Conservation (phyloP, 2,797 vertebrate genomes). For the Brotula barbata region DNA sequence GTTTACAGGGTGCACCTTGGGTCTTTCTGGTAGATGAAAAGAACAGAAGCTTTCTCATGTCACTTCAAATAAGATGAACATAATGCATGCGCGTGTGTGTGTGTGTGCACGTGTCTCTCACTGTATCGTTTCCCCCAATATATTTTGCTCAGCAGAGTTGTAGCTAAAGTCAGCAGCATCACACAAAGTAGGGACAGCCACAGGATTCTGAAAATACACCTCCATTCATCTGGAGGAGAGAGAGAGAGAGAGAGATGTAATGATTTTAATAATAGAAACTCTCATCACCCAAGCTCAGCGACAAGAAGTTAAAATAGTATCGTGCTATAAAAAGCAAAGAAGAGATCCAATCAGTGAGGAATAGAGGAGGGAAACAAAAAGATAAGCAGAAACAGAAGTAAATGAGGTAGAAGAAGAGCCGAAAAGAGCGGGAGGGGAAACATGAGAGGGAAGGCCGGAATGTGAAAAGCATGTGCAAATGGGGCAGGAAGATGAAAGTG, state of each 20-base stretch:
- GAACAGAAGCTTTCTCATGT: conserved; percentile 10
- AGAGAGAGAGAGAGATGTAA: conserved; percentile 2
- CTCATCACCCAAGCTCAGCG: no score
- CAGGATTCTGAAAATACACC: conserved; percentile 67
- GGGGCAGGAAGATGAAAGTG: conserved; percentile 8
- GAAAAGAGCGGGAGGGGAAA: neutral
- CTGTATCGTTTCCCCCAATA: conserved; percentile 36
- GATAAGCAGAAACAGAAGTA: neutral
- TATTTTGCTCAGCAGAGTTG: conserved; percentile 66
- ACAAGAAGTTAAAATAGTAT: no score
- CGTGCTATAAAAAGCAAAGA: no score
- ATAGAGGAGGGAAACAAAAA: neutral
- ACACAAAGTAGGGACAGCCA: conserved; percentile 82
- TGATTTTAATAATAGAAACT: neutral
- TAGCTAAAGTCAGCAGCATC: conserved; percentile 75
- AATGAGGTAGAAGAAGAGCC: neutral
- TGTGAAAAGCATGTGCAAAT: conserved; percentile 3
- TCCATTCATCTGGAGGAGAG: conserved; percentile 70
- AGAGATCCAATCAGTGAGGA: neutral
- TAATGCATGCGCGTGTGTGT: neutral
- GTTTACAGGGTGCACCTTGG: neutral
- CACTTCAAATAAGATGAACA: neutral
- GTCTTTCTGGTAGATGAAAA: conserved; percentile 40
- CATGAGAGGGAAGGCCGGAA: neutral
- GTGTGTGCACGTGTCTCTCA: conserved; percentile 47